Evolutionary conservation across 1,140 invertebrate genomes (phyloP), one percentile per base, ranked within the genome.

Genomic region (Microplitis demolitor): DNA sequence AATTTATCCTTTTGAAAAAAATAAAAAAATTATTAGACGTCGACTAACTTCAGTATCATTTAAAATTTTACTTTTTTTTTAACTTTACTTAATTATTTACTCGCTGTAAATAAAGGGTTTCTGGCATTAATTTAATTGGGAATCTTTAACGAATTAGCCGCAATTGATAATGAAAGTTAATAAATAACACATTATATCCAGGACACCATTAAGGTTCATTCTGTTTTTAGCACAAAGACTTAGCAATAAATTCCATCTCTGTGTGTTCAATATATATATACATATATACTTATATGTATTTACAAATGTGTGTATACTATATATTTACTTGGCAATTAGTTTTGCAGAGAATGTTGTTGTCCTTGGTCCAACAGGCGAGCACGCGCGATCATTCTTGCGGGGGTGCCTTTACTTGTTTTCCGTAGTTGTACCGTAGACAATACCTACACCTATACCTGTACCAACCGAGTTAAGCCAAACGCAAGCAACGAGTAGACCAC

Each of bases 241-340:
- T 53, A 67, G 77, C 75, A 78, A 80, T 80, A 79, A 82, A 82
- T 82, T 78, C 72, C 69, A 9, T 45, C 6, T 58, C 14, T 39
- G 66, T 73, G 51, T 68, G 45, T 73, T 61, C 34, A 64, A 71
- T 60, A 31, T 34, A 45, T 70, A 34, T 33, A 14, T 58, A 69
- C 9, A 50, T 31, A 67, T 16, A 64, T 45, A 73, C 51, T 56
- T 16, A 35, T 69, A 60, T 54, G 34, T 63, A 39, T 71, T 50
- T 76, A 69, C 69, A 61, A 66, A 64, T 53, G 67, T 64, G 53
- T 66, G 56, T 72, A 74, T 61, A 50, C 45, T 81, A 83, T 84
- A 84, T 79, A 83, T 83, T 84, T 85, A 83, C 69, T 77, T 82
- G 83, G 83, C 84, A 85, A 85, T 85, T 85, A 85, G 83, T 85